These are phyloP conservation scores for Bombus affinis DNA, from an alignment of 1,140 invertebrate genomes.

Conservation along the genomic window DNA sequence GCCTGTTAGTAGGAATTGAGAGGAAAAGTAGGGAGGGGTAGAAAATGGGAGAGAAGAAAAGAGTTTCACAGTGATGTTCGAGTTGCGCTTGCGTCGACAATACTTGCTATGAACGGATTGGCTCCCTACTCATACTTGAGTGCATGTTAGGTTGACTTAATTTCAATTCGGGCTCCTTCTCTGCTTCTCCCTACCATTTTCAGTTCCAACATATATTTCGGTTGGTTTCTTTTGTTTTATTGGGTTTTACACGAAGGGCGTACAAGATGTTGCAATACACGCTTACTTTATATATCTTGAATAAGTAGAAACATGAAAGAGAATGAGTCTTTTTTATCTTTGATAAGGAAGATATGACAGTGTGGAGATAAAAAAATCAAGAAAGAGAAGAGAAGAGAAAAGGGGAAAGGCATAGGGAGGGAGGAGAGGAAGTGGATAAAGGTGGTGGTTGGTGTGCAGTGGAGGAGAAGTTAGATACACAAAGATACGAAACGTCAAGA, in stretches of 20 bases:
- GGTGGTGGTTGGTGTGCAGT: constrained; percentile 34
- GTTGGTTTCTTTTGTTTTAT: constrained; percentile 43
- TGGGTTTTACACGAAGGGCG: constrained; percentile 31
- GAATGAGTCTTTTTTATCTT: constrained; percentile 34
- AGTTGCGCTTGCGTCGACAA: constrained; percentile 58
- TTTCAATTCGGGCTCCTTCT: constrained; percentile 64
- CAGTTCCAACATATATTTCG: constrained; percentile 6
- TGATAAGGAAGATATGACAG: constrained; percentile 8
- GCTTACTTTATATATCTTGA: background rate
- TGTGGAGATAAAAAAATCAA: background rate
- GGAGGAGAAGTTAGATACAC: constrained; percentile 37
- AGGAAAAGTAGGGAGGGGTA: constrained; percentile 14
- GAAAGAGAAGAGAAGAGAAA: constrained; percentile 22
- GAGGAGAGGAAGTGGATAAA: constrained; percentile 41
- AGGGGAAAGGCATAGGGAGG: background rate
- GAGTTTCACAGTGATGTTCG: constrained; percentile 46
- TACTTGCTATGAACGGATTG: constrained; percentile 52
- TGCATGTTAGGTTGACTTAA: constrained; percentile 66
- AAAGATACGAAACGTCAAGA: constrained; percentile 24
- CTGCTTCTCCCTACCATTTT: constrained; percentile 21
- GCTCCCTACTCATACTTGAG: constrained; percentile 64
- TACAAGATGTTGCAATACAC: constrained; percentile 2
- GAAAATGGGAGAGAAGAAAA: constrained; percentile 12
- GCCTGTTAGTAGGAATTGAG: background rate
- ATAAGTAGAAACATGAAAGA: constrained; percentile 20